Percentiles rank a stretch among this genome's conserved stretches.
Evolutionary conservation across 2,797 vertebrate species (phyloP).

Genomic region (Coregonus ussuriensis): DNA sequence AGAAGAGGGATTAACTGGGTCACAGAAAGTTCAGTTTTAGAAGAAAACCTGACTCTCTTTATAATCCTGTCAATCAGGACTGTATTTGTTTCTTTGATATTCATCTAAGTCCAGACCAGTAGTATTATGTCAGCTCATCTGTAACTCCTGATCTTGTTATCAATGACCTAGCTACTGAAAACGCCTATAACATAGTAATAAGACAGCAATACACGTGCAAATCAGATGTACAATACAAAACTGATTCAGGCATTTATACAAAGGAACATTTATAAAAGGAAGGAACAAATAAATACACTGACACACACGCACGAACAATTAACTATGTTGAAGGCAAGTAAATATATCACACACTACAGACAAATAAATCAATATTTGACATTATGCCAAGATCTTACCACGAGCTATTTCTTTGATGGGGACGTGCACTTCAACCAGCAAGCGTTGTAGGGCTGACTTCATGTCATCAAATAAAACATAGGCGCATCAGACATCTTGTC

Average conservation of each 20-base stretch:
- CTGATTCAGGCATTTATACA: not conserved
- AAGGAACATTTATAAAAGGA: not conserved
- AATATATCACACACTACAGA: not conserved
- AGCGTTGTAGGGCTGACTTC: not conserved
- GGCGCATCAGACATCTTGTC: not conserved
- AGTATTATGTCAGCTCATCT: not conserved
- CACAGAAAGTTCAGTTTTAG: slow-evolving; percentile 16
- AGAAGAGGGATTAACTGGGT: slow-evolving; percentile 15
- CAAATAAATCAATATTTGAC: not conserved
- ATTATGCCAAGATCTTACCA: slow-evolving; percentile 11
- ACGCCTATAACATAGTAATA: not conserved
- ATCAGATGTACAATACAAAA: not conserved
- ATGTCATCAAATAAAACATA: not conserved
- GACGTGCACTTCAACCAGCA: not conserved
- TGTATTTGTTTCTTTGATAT: slow-evolving; percentile 1
- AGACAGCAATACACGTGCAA: too few species aligned
- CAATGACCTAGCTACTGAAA: not conserved
- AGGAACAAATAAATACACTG: not conserved
- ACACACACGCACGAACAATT: not conserved
- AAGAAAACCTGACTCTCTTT: not conserved
- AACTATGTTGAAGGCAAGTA: not conserved
- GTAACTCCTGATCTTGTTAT: not conserved
- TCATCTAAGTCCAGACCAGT: not conserved
- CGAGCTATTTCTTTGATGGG: not conserved
- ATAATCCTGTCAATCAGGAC: not conserved